Conservation (phyloP, 2,113 vertebrate genomes). For the Misgurnus anguillicaudatus region DNA sequence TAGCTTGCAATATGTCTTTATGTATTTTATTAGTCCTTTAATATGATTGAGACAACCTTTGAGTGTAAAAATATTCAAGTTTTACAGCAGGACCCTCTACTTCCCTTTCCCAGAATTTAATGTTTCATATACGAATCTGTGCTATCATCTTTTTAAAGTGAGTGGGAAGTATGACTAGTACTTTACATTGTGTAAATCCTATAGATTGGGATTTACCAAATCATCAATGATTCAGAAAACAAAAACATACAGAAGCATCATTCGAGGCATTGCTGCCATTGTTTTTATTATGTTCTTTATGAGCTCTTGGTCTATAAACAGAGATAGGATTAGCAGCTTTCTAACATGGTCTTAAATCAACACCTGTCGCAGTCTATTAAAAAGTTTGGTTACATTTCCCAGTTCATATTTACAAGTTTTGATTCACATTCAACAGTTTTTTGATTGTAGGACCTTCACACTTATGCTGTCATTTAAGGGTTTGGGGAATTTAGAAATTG, state of each 20-base stretch:
- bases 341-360: slow-evolving; percentile 57
- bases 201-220: too few species aligned
- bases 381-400: slow-evolving; percentile 17
- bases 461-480: too few species aligned
- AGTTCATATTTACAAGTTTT: background rate
- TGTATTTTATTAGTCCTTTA: too few species aligned
- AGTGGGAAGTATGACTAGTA: background rate
- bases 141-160: background rate
- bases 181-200: too few species aligned
- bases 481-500: too few species aligned
- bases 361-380: slow-evolving; percentile 70
- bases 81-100: background rate
- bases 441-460: background rate
- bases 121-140: background rate
- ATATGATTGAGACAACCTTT: too few species aligned
- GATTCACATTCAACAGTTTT: too few species aligned
- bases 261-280: background rate
- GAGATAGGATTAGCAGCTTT: slow-evolving; percentile 68
- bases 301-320: slow-evolving; percentile 70
- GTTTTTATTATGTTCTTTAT: background rate
- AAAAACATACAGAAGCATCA: background rate
- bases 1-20: too few species aligned
- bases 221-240: too few species aligned
- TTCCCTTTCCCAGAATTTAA: background rate
- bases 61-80: background rate